Percentiles rank a stretch among this genome's conserved stretches.
Evolutionary conservation across 2,888 invertebrate species (phyloP).

Genomic region (Cylloceria caligata): DNA sequence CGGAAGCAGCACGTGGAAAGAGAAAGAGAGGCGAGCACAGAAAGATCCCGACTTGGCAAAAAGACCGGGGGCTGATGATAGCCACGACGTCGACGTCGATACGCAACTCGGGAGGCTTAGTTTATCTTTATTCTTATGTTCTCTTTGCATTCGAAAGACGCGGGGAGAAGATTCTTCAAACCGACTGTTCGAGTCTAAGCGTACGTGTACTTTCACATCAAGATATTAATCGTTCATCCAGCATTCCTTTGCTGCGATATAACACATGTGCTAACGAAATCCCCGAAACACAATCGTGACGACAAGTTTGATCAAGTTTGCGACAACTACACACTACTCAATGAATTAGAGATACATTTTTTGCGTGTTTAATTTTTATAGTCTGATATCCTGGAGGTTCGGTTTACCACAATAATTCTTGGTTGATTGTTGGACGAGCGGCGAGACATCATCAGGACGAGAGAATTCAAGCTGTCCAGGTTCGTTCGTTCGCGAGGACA

Average conservation of each 20-base stretch:
- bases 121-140: constrained; percentile 38
- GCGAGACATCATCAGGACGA: not conserved
- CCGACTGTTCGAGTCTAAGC: constrained; percentile 40
- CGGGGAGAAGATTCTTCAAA: constrained; percentile 27
- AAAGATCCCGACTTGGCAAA: constrained; percentile 72
- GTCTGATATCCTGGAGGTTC: not conserved
- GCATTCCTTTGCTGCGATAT: not conserved
- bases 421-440: not conserved
- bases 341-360: no score
- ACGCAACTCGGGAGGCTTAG: constrained; percentile 57
- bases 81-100: constrained; percentile 78
- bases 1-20: constrained; percentile 25
- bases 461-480: constrained; percentile 12
- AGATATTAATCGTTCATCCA: not conserved
- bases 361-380: no score
- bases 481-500: not conserved
- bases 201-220: not conserved
- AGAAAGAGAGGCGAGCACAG: constrained; percentile 15
- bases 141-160: not conserved
- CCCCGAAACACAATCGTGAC: not conserved
- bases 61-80: constrained; percentile 82
- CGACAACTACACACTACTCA: constrained; percentile 12
- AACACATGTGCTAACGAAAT: not conserved
- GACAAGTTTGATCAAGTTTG: constrained; percentile 17
- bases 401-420: not conserved